Percentiles rank a stretch among this genome's conserved stretches.
These are phyloP conservation scores for Bombyx huttoni DNA, from an alignment of 2,888 invertebrate species.

Conservation along the genomic window DNA sequence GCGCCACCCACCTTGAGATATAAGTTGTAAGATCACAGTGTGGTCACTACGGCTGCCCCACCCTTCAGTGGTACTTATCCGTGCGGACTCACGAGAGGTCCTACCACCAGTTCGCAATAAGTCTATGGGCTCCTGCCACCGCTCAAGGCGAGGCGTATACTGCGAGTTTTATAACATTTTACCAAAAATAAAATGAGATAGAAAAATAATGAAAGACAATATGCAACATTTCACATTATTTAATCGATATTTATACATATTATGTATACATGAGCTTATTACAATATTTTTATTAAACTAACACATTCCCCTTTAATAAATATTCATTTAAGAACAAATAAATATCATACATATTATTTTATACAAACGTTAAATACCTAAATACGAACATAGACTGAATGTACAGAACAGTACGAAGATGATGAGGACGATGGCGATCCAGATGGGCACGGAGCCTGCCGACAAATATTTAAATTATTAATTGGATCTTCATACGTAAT, in stretches of 20 bases:
- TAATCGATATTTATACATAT: conserved; percentile 57
- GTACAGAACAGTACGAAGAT: conserved; percentile 83
- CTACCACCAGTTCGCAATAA: too few relatives aligned
- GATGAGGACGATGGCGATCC: conserved; percentile 84
- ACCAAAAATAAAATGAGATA: neutral
- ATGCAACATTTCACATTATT: conserved; percentile 47
- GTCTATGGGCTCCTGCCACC: too few relatives aligned
- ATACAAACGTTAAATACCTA: conserved; percentile 76
- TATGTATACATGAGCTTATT: conserved; percentile 44
- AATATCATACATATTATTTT: conserved; percentile 13
- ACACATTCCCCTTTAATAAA: conserved; percentile 20
- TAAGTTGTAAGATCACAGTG: too few relatives aligned
- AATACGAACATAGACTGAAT: conserved; percentile 86
- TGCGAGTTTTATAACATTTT: neutral
- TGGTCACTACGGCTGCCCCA: too few relatives aligned
- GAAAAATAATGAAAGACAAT: neutral
- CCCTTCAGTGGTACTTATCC: too few relatives aligned
- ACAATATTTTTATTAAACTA: conserved; percentile 23
- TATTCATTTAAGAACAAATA: conserved; percentile 8
- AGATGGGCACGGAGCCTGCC: conserved; percentile 84
- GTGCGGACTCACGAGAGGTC: too few relatives aligned
- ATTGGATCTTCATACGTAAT: too few relatives aligned
- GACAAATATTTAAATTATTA: conserved; percentile 22
- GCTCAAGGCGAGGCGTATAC: too few relatives aligned
- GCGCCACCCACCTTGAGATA: too few relatives aligned